A percentile compares a stretch with the other conserved stretches of the same genome.
Evolutionary conservation across 1,140 invertebrate species (phyloP).

Genomic region (Caenorhabditis tropicalis): DNA sequence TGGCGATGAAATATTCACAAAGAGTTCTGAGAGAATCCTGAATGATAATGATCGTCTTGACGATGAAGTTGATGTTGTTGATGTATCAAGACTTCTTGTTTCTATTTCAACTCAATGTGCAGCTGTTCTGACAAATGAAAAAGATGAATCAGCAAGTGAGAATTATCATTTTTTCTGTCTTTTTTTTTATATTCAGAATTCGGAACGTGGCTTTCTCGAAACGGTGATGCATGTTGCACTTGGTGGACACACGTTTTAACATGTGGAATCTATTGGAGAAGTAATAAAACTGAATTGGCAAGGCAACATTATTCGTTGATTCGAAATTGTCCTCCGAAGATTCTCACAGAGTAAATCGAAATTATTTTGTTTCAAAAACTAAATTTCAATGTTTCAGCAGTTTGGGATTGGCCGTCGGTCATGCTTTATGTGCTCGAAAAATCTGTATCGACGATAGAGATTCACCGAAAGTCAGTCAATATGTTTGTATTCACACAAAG

Average conservation of each 20-base stretch:
- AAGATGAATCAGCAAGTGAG: slow-evolving; percentile 41
- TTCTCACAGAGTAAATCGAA: slow-evolving; percentile 67
- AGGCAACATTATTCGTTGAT: slow-evolving; percentile 70
- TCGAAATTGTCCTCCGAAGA: slow-evolving; percentile 61
- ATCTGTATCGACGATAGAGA: slow-evolving; percentile 67
- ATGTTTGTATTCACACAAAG: slow-evolving; percentile 61
- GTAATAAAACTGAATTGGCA: slow-evolving; percentile 59
- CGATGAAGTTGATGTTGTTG: slow-evolving; percentile 67
- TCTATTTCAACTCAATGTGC: slow-evolving; percentile 60
- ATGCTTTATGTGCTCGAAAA: slow-evolving; percentile 68
- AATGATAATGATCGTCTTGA: slow-evolving; percentile 54
- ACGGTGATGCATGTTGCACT: slow-evolving; percentile 68
- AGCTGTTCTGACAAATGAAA: slow-evolving; percentile 40
- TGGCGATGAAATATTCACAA: neutral
- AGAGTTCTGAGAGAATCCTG: neutral
- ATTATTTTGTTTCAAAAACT: neutral
- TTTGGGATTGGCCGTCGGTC: slow-evolving; percentile 65
- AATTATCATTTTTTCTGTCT: neutral
- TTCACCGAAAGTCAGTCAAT: slow-evolving; percentile 64
- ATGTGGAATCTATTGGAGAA: slow-evolving; percentile 70
- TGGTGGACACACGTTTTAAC: slow-evolving; percentile 71
- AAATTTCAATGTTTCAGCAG: slow-evolving; percentile 57
- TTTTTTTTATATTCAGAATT: slow-evolving; percentile 48
- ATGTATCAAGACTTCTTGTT: slow-evolving; percentile 67
- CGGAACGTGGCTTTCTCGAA: slow-evolving; percentile 39